These are phyloP conservation scores for Limenitis camilla DNA, from an alignment of 2,888 invertebrate genomes.

Conservation along the genomic window DNA sequence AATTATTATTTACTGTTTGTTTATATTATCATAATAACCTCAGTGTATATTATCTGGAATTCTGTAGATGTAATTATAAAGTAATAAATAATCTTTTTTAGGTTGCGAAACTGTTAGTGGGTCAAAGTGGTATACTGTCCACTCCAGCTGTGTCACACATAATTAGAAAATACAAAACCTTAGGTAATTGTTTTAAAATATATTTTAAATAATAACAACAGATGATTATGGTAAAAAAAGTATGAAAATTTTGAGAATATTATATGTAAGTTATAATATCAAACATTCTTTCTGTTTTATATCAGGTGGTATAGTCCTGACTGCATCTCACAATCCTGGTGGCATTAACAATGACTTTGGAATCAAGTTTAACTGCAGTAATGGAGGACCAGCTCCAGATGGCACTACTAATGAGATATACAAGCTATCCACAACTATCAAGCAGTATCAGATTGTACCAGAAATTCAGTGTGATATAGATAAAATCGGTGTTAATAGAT, in stretches of 20 bases:
- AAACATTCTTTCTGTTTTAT: too few relatives aligned
- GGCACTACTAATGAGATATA: conserved; percentile 91
- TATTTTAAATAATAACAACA: too few relatives aligned
- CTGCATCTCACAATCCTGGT: conserved; percentile 99
- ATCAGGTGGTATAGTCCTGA: conserved; percentile 94
- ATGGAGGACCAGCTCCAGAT: conserved; percentile 98
- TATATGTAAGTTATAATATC: too few relatives aligned
- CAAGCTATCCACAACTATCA: conserved; percentile 84
- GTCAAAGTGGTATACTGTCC: conserved; percentile 95
- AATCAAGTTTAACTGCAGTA: conserved; percentile 97
- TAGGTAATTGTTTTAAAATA: conserved; percentile 64
- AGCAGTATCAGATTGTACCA: conserved; percentile 85
- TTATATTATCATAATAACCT: too few relatives aligned
- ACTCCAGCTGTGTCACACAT: conserved; percentile 98
- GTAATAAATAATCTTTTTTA: conserved; percentile 35
- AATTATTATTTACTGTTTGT: too few relatives aligned
- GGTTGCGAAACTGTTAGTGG: conserved; percentile 90
- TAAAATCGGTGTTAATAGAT: conserved; percentile 79
- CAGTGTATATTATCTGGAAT: background rate
- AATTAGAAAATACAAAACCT: conserved; percentile 89
- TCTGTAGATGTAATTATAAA: background rate
- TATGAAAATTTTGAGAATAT: too few relatives aligned
- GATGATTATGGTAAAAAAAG: too few relatives aligned
- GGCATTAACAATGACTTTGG: conserved; percentile 98
- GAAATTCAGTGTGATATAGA: conserved; percentile 85